A percentile compares a stretch with the other conserved stretches of the same genome.
phyloP scores from a whole-genome alignment of 92 coral and sea anemone genomes.

The Porites divaricata region DNA sequence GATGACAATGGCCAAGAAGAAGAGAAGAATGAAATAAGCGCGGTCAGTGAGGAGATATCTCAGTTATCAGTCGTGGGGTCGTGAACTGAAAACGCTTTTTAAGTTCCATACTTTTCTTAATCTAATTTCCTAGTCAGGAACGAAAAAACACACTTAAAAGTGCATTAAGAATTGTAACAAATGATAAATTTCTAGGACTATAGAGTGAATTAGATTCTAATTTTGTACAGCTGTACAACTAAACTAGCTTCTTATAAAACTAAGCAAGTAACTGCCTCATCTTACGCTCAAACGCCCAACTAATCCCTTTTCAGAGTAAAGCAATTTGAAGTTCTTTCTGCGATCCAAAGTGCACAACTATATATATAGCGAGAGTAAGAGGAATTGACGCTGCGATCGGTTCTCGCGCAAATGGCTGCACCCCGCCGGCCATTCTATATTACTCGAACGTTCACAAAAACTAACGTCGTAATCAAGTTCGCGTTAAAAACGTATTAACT shows the following conservation, averaged over 20 bases:
- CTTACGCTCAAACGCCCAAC: background rate
- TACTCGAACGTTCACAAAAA: background rate
- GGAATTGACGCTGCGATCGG: background rate
- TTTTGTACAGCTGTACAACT: background rate
- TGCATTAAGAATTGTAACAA: background rate
- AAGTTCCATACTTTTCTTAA: background rate
- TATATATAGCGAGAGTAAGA: background rate
- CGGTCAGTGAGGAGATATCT: constrained; percentile 30
- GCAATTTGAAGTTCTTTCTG: background rate
- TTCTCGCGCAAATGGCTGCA: background rate
- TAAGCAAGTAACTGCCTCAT: background rate
- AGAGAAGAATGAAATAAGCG: constrained; percentile 53
- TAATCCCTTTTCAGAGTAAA: background rate
- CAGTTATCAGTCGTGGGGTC: constrained; percentile 13
- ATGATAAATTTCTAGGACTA: background rate
- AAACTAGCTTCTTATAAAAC: background rate
- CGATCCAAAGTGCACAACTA: background rate
- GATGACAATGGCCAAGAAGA: constrained; percentile 55
- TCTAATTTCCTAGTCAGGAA: background rate
- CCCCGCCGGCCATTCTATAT: background rate
- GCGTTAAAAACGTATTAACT: constrained; percentile 7
- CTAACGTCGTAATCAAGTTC: background rate
- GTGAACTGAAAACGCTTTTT: background rate
- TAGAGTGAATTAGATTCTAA: background rate
- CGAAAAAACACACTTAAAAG: background rate